phyloP scores from a whole-genome alignment of 2,888 invertebrate genomes.

The Euplagia quadripunctaria region DNA sequence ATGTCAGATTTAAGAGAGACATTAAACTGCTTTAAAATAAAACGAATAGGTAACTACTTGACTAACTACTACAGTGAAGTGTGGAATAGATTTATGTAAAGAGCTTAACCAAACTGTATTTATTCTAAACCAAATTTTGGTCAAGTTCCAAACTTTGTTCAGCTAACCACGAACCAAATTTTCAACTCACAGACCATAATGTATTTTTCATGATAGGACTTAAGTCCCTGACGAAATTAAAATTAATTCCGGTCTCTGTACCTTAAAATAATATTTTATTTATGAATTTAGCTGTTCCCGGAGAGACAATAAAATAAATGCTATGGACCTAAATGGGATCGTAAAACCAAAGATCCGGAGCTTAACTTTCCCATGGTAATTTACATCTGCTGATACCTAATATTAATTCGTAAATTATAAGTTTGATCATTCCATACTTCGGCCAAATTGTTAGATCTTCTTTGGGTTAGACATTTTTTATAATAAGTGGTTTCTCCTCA shows the following conservation, averaged over 20 bases:
- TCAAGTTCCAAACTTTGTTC: constrained; percentile 39
- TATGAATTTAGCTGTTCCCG: constrained; percentile 39
- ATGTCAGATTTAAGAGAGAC: no score
- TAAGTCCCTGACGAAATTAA: constrained; percentile 28
- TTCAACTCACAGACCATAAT: background rate
- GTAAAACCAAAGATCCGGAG: no score
- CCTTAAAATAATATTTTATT: constrained; percentile 28
- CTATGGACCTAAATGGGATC: no score
- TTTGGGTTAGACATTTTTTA: constrained; percentile 17
- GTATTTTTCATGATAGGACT: constrained; percentile 21
- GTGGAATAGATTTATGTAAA: constrained; percentile 49
- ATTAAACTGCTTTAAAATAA: background rate
- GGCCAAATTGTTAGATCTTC: constrained; percentile 23
- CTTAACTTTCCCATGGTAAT: no score
- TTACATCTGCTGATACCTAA: no score
- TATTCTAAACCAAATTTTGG: constrained; percentile 22
- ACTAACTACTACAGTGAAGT: constrained; percentile 40
- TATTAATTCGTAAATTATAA: no score
- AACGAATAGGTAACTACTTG: constrained; percentile 32
- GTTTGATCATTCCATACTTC: no score
- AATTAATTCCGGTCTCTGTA: constrained; percentile 17
- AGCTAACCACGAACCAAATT: constrained; percentile 24
- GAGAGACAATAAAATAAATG: constrained; percentile 25
- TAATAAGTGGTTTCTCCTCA: background rate
- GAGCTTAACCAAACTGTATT: constrained; percentile 40